Conservation (phyloP, 2,113 vertebrate species). For the Psophia crepitans region DNA sequence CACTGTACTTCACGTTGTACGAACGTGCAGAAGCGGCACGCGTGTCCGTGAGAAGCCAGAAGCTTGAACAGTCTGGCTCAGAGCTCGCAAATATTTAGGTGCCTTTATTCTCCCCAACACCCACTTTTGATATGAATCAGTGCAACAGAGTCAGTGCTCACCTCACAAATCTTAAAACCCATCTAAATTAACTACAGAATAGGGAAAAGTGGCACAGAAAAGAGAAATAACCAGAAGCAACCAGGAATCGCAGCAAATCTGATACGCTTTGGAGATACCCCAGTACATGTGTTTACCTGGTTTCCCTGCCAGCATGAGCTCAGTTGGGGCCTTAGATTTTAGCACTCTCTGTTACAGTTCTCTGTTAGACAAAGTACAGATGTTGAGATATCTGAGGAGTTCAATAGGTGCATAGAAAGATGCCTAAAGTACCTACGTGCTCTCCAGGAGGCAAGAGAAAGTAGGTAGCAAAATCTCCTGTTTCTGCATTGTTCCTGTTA, state of each 20-base stretch:
- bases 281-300: accelerated
- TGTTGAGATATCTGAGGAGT: not conserved
- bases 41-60: not conserved
- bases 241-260: not conserved
- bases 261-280: accelerated
- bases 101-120: not conserved
- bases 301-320: not conserved
- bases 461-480: not conserved
- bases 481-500: not conserved
- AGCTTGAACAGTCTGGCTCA: not conserved
- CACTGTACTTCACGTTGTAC: not conserved
- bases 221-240: not conserved
- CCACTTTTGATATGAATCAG: not conserved
- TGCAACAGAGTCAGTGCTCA: not conserved
- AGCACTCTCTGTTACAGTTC: not conserved
- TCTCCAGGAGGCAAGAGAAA: not conserved
- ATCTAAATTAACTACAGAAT: not conserved
- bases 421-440: not conserved
- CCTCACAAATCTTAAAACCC: not conserved
- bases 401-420: not conserved
- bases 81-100: not conserved
- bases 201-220: not conserved
- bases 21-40: not conserved
- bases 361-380: not conserved
- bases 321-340: not conserved